phyloP scores from a whole-genome alignment of 2,888 invertebrate genomes.

The Drosophila bunnanda region DNA sequence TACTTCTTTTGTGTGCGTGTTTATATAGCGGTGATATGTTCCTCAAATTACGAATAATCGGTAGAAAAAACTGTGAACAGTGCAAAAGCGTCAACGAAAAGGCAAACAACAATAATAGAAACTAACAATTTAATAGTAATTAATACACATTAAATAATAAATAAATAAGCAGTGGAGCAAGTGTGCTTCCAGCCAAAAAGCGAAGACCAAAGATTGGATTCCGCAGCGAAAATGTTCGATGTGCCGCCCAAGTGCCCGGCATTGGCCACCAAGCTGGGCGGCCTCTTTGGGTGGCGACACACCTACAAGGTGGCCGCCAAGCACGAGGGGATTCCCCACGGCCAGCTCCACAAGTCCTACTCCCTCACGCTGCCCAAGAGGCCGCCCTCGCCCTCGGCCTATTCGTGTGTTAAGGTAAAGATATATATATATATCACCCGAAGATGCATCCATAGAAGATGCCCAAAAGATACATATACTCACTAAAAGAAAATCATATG shows the following conservation, averaged over 20 bases:
- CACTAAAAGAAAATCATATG: not conserved
- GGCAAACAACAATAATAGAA: slow-evolving; percentile 13
- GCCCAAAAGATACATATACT: slow-evolving; percentile 44
- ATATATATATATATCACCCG: not conserved
- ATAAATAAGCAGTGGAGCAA: slow-evolving; percentile 2
- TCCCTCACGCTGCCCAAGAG: slow-evolving; percentile 84
- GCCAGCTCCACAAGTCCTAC: slow-evolving; percentile 84
- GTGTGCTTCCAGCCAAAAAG: slow-evolving; percentile 22
- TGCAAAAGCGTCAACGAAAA: slow-evolving; percentile 13
- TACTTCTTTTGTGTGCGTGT: not conserved
- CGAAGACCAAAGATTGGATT: slow-evolving; percentile 30
- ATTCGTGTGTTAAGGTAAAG: slow-evolving; percentile 81
- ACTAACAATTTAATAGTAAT: slow-evolving; percentile 12
- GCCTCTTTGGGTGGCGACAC: slow-evolving; percentile 92
- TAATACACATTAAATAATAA: slow-evolving; percentile 14
- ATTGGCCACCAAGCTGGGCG: slow-evolving; percentile 90
- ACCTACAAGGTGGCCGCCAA: slow-evolving; percentile 92
- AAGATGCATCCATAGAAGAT: too few relatives aligned
- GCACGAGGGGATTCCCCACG: slow-evolving; percentile 87
- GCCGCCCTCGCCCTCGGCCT: slow-evolving; percentile 73
- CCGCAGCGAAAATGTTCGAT: slow-evolving; percentile 86
- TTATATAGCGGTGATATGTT: slow-evolving; percentile 33
- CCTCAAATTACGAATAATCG: slow-evolving; percentile 19
- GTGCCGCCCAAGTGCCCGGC: slow-evolving; percentile 89
- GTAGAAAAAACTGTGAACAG: slow-evolving; percentile 5